Percentiles rank a stretch among this genome's conserved stretches.
These are phyloP conservation scores for Zelleria hepariella DNA, from an alignment of 2,888 invertebrate species.

Conservation along the genomic window DNA sequence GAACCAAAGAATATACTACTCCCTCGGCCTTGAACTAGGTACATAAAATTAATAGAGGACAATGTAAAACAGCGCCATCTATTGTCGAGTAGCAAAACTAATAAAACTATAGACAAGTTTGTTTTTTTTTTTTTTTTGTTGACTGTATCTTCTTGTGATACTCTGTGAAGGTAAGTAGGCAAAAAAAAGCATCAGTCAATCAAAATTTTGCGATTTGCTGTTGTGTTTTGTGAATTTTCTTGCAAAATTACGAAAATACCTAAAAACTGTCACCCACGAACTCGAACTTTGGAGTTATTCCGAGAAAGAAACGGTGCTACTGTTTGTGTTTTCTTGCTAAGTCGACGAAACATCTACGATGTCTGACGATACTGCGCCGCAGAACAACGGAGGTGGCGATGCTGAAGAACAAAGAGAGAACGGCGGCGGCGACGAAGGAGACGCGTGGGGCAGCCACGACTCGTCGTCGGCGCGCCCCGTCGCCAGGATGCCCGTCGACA, in stretches of 20 bases:
- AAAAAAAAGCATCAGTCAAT: neutral
- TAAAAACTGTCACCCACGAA: neutral
- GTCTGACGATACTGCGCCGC: slow-evolving; percentile 38
- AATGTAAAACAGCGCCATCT: neutral
- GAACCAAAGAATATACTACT: too few species aligned
- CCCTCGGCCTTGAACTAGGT: too few species aligned
- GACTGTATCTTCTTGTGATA: too few species aligned
- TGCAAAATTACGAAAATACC: neutral
- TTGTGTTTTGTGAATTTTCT: neutral
- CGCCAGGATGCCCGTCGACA: slow-evolving; percentile 75
- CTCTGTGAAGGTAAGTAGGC: neutral
- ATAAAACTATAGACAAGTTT: neutral
- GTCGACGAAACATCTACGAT: slow-evolving; percentile 21
- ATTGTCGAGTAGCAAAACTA: neutral
- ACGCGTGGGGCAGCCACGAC: slow-evolving; percentile 60
- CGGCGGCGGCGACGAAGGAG: slow-evolving; percentile 54
- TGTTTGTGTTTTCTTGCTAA: neutral
- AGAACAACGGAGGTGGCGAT: slow-evolving; percentile 47
- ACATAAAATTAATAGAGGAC: too few species aligned
- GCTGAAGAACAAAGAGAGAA: slow-evolving; percentile 62
- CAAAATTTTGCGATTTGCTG: neutral
- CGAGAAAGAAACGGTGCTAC: neutral
- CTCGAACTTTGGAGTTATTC: neutral
- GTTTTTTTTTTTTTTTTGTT: too few species aligned
- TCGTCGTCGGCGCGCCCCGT: slow-evolving; percentile 47